Base-by-base conservation (phyloP, 2,797 vertebrate species). In the Sebastes steindachneri region DNA sequence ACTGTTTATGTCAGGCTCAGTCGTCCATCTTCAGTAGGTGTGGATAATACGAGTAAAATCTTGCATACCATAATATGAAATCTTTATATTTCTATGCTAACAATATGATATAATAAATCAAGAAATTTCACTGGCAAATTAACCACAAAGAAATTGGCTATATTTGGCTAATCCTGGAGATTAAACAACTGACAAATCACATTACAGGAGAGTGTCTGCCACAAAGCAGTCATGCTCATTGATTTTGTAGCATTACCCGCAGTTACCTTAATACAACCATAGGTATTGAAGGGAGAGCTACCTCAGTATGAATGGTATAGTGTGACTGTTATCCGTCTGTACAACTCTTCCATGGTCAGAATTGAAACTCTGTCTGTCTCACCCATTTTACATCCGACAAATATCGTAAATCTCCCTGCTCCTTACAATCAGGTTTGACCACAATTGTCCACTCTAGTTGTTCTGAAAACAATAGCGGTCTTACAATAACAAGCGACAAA, bases 391-490 rank as follows among this genome's bases (percentile, higher is more conserved):
- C 31, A 41, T 67, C 3, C 0, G 0, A 19, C 9, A 28, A 26
- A 15, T 28, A 51, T 25, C 0, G 0, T 1, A 1, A 4, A 21
- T 23, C 64, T 25, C 58, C 53, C 66, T 31, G 7, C 58, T 55
- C 8, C 17, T 45, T 57, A 31, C 37, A 60, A 62, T 57, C 37
- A 54, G 14, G 25, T 82, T 63, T 88, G 64, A 72, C 65, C n/a
- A 51, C 4, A 77, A 77, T 4, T 7, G 5, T 17, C 9, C 3
- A 3, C 45, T n/a, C 6, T 15, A 9, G 4, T 31, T 65, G 25
- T 69, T 65, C 12, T 66, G n/a, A 68, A 48, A 74, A 69, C 23
- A 77, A 71, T 73, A 66, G 17, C 25, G 19, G 19, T 14, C 4
- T 53, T 23, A 28, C 1, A 60, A 31, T 28, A 41, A 62, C 33